Conservation (phyloP, 2,888 invertebrate genomes). For the Hyppa rectilinea region DNA sequence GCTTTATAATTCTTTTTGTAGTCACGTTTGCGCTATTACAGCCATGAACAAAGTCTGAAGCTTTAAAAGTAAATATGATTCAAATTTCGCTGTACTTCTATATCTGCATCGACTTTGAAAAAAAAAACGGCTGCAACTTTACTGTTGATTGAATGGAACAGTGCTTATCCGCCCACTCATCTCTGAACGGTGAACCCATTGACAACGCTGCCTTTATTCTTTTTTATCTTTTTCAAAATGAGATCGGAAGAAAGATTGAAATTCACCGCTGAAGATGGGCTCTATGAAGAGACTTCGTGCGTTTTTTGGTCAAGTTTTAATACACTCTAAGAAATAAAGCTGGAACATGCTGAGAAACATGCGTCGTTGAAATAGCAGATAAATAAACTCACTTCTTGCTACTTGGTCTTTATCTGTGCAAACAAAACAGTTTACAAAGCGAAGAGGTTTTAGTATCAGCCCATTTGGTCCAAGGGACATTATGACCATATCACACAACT, state of each 20-base stretch:
- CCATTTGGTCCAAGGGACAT: constrained; percentile 61
- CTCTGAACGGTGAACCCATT: constrained; percentile 28
- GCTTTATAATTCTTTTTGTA: constrained; percentile 55
- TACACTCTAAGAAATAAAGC: background rate
- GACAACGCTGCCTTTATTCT: constrained; percentile 50
- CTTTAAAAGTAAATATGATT: constrained; percentile 29
- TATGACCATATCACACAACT: constrained; percentile 64
- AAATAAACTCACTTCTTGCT: background rate
- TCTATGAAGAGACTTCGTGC: constrained; percentile 12
- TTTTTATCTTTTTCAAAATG: constrained; percentile 27
- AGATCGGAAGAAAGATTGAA: constrained; percentile 56
- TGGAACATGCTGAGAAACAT: background rate
- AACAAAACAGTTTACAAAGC: constrained; percentile 42
- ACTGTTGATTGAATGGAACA: constrained; percentile 36
- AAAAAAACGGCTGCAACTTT: constrained; percentile 17
- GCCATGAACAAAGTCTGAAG: constrained; percentile 50
- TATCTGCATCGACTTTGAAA: constrained; percentile 11
- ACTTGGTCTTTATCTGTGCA: constrained; percentile 14
- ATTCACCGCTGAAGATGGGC: constrained; percentile 20
- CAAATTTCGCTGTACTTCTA: constrained; percentile 19
- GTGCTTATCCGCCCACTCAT: constrained; percentile 40
- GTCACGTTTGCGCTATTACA: constrained; percentile 56
- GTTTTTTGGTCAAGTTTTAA: constrained; percentile 4
- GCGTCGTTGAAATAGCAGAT: constrained; percentile 5
- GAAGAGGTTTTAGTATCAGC: constrained; percentile 51